Conservation (phyloP, 2,888 invertebrate species). For the Helicoverpa assulta region DNA sequence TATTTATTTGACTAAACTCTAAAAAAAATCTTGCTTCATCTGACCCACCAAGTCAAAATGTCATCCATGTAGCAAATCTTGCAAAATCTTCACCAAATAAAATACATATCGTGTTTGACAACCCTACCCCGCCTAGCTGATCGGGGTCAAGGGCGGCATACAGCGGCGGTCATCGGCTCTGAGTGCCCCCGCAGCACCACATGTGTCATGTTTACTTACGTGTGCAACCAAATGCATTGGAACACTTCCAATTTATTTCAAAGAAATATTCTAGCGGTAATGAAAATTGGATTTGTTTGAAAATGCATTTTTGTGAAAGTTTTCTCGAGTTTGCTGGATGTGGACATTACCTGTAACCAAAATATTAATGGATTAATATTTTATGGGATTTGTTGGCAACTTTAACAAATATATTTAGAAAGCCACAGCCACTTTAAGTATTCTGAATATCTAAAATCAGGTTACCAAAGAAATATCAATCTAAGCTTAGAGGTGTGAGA, state of each 20-base stretch:
- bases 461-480: too few species aligned
- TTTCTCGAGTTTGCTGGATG: neutral
- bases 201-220: conserved; percentile 32
- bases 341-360: conserved; percentile 47
- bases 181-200: neutral
- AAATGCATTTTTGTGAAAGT: neutral
- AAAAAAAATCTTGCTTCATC: too few species aligned
- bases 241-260: conserved; percentile 11
- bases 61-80: too few species aligned
- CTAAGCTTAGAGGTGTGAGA: too few species aligned
- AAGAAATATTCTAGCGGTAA: neutral
- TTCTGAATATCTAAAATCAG: too few species aligned
- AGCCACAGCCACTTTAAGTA: too few species aligned
- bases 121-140: conserved; percentile 27
- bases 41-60: too few species aligned
- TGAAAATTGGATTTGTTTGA: neutral
- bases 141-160: conserved; percentile 51
- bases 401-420: too few species aligned
- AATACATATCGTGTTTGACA: neutral
- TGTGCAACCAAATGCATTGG: neutral
- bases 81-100: too few species aligned
- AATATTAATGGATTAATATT: neutral
- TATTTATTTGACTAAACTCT: too few species aligned
- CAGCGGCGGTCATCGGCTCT: conserved; percentile 43
- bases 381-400: too few species aligned